Evolutionary conservation across 1,140 invertebrate species (phyloP).

Genomic region (Lordiphosa stackelbergi): DNA sequence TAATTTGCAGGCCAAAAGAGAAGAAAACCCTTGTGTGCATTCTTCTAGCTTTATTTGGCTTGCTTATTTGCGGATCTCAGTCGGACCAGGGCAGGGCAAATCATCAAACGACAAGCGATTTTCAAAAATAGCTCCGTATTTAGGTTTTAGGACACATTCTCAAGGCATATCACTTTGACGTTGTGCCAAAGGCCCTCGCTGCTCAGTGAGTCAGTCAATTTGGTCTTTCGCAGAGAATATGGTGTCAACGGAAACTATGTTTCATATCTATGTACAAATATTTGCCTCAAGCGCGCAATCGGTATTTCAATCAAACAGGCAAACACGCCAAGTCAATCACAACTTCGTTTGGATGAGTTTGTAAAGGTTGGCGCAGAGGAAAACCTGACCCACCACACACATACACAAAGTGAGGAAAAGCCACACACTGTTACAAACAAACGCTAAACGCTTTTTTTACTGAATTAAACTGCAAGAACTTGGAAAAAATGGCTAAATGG

Average conservation of each 20-base stretch:
- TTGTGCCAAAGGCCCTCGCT: conserved; percentile 34
- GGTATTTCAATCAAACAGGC: conserved; percentile 45
- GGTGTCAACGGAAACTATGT: conserved; percentile 8
- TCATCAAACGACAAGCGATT: conserved; percentile 23
- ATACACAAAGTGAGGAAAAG: no score
- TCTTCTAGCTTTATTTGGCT: conserved; percentile 29
- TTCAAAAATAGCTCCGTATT: conserved; percentile 36
- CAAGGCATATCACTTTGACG: conserved; percentile 57
- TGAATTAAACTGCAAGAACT: no score
- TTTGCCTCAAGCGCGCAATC: conserved; percentile 40
- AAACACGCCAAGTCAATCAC: conserved; percentile 31
- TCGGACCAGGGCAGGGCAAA: not conserved
- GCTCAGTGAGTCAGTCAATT: conserved; percentile 25
- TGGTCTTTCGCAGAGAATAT: conserved; percentile 12
- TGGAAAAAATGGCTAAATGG: no score
- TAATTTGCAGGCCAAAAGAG: conserved; percentile 55
- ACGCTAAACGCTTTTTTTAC: no score
- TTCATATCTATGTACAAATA: conserved; percentile 47
- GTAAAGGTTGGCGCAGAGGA: no score
- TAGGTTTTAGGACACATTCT: conserved; percentile 61
- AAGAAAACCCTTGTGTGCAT: conserved; percentile 44
- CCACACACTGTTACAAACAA: no score
- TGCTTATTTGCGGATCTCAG: not conserved
- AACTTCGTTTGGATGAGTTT: not conserved
- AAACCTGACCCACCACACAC: no score